Evolutionary conservation across 2,113 vertebrate genomes (phyloP).

Genomic region (Hypomesus transpacificus): DNA sequence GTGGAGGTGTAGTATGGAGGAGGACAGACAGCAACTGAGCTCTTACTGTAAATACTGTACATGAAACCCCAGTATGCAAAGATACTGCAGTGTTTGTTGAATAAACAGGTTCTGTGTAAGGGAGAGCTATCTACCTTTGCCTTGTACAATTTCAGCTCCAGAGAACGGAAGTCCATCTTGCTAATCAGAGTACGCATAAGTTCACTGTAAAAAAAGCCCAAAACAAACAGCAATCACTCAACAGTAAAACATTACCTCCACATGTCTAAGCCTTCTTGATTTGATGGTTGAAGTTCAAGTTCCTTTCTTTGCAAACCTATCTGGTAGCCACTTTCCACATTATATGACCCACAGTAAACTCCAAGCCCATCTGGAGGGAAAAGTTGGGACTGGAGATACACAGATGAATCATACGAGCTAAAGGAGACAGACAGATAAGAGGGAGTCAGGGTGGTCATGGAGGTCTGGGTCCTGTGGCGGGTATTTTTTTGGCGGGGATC

Average conservation of each 20-base stretch:
- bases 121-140: conserved; percentile 53
- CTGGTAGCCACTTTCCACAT: neutral
- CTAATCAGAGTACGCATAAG: conserved; percentile 70
- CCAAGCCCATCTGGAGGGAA: too few species aligned
- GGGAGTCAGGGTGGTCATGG: neutral
- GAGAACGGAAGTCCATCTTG: conserved; percentile 61
- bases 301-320: neutral
- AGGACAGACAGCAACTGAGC: conserved; percentile 9
- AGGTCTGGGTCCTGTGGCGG: conserved; percentile 28
- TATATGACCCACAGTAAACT: neutral
- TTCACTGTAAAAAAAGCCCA: conserved; percentile 39
- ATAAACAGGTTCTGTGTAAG: neutral
- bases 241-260: neutral
- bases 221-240: neutral
- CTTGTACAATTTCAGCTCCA: conserved; percentile 70
- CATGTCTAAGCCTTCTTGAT: too few species aligned
- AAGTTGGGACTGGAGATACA: too few species aligned
- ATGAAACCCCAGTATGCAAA: neutral
- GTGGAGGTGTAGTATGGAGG: neutral
- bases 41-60: neutral
- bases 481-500: conserved; percentile 68
- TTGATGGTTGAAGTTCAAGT: too few species aligned
- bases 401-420: too few species aligned
- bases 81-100: neutral
- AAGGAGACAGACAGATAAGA: neutral